Evolutionary conservation across 2,113 vertebrate species (phyloP).

Genomic region (Ageneiosus marmoratus): DNA sequence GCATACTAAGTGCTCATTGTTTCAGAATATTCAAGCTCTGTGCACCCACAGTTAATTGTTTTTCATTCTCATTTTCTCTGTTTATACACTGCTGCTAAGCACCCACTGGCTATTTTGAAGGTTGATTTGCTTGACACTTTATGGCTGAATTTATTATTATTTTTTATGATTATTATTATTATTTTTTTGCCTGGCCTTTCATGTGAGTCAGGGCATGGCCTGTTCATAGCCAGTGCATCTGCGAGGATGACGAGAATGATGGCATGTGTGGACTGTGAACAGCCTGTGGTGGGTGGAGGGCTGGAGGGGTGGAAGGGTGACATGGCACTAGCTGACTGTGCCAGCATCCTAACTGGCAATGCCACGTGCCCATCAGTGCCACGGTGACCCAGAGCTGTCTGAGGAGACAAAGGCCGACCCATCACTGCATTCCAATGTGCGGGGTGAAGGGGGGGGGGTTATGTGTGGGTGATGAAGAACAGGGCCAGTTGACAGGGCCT

Average conservation of each 20-base stretch:
- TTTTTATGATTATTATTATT: neutral
- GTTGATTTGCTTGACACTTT: conserved; percentile 49
- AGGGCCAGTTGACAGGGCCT: conserved; percentile 46
- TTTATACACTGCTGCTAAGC: conserved; percentile 46
- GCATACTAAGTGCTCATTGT: conserved; percentile 33
- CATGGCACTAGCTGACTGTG: conserved; percentile 38
- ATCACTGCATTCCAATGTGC: conserved; percentile 8
- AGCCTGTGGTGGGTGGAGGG: conserved; percentile 31
- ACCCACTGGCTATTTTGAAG: conserved; percentile 55
- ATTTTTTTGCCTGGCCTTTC: neutral
- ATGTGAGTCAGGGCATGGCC: conserved; percentile 25
- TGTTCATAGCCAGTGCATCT: conserved; percentile 34
- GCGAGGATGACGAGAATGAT: conserved; percentile 23
- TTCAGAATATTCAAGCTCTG: conserved; percentile 31
- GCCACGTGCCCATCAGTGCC: conserved; percentile 74
- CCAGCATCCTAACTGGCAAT: conserved; percentile 76
- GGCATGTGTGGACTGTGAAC: conserved; percentile 50
- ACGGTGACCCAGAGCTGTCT: conserved; percentile 73
- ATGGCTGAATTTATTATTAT: conserved; percentile 52
- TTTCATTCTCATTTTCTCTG: conserved; percentile 43
- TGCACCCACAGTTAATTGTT: conserved; percentile 41
- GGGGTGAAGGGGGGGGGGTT: conserved; percentile 71
- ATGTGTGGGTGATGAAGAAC: conserved; percentile 71
- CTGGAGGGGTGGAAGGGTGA: conserved; percentile 16
- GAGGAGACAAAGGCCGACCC: conserved; percentile 61